Evolutionary conservation across 2,797 vertebrate genomes (phyloP).

Genomic region (Pyrocephalus nanus): DNA sequence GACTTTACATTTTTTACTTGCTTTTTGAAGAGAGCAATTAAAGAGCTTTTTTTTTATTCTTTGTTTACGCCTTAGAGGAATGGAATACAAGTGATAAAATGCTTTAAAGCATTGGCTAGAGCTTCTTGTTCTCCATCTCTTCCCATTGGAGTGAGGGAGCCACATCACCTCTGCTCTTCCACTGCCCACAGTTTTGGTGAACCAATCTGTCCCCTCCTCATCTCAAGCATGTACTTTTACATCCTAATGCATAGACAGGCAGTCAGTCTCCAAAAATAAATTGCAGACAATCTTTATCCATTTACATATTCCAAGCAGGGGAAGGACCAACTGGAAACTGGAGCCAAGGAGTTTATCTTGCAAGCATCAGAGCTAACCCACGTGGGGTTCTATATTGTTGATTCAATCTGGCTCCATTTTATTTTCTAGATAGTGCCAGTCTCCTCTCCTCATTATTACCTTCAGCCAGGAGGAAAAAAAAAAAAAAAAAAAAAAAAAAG

Average conservation of each 20-base stretch:
- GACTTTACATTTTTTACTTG: constrained; percentile 21
- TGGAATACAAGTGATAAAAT: constrained; percentile 16
- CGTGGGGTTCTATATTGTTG: background rate
- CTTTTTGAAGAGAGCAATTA: constrained; percentile 3
- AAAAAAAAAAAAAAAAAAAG: background rate
- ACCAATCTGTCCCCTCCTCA: background rate
- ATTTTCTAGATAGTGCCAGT: background rate
- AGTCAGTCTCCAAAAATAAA: background rate
- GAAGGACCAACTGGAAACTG: background rate
- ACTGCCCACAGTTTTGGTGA: background rate
- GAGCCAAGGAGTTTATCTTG: background rate
- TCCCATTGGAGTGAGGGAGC: background rate
- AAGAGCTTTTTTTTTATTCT: background rate
- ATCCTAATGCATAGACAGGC: background rate
- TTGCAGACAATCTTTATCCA: background rate
- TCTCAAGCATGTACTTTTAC: background rate
- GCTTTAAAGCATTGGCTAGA: constrained; percentile 5
- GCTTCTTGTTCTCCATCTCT: background rate
- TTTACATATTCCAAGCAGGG: background rate
- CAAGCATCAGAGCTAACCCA: background rate
- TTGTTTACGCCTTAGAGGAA: constrained; percentile 37
- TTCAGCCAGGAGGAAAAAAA: background rate
- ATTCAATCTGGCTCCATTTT: background rate
- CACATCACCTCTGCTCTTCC: background rate
- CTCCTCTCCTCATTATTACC: background rate